A percentile compares a stretch with the other conserved stretches of the same genome.
Conservation (phyloP, 2,888 invertebrate genomes). For the Drosophila rellima region DNA sequence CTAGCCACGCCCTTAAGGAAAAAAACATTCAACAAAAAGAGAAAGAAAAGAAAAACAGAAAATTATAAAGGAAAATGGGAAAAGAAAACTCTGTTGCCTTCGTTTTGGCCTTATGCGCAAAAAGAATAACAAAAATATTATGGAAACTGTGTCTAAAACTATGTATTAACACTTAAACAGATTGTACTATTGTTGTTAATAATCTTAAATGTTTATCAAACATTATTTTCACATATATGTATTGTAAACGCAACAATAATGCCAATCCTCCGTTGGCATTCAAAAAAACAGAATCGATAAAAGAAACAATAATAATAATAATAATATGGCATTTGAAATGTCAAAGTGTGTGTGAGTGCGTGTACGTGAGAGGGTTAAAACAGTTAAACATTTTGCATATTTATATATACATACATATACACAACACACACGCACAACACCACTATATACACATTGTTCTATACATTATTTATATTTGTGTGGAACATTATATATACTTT, state of each 20-base stretch:
- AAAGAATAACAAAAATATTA: conserved; percentile 22
- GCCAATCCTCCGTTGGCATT: conserved; percentile 29
- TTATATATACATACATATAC: conserved; percentile 1
- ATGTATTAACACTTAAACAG: conserved; percentile 25
- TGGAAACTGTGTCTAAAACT: conserved; percentile 46
- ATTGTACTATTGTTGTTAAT: conserved; percentile 46
- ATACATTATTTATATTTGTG: conserved; percentile 21
- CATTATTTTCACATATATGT: conserved; percentile 34
- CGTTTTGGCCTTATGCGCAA: conserved; percentile 47
- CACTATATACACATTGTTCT: conserved; percentile 17
- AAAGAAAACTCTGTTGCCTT: conserved; percentile 41
- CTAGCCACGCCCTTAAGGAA: conserved; percentile 38
- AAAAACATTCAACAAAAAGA: conserved; percentile 7
- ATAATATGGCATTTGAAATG: conserved; percentile 29
- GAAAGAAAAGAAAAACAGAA: conserved; percentile 12
- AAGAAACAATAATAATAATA: conserved; percentile 7
- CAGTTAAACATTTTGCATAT: not conserved
- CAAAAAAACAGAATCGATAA: conserved; percentile 25
- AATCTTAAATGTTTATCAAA: conserved; percentile 43
- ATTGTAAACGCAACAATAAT: conserved; percentile 48
- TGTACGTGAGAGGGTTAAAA: conserved; percentile 13
- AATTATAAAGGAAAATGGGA: conserved; percentile 4
- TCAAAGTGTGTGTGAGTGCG: conserved; percentile 8
- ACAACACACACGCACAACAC: conserved; percentile 19
- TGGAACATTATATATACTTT: conserved; percentile 22